Conservation (phyloP, 2,888 invertebrate genomes). For the Ptychoptera albimana region DNA sequence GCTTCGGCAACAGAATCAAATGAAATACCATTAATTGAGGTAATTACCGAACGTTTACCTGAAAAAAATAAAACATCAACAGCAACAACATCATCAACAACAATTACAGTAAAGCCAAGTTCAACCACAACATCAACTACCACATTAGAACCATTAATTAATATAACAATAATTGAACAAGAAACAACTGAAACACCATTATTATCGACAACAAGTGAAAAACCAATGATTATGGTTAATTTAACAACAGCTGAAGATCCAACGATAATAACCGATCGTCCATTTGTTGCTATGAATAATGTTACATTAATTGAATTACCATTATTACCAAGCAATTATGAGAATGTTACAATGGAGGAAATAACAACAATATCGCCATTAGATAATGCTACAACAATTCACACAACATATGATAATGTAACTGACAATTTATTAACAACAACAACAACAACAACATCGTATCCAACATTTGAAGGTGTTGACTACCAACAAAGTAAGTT, state of each 20-base stretch:
- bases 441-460: constrained; percentile 17
- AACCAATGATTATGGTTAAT: no score
- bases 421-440: constrained; percentile 4
- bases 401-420: neutral
- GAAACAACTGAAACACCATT: neutral
- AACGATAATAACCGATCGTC: no score
- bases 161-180: neutral
- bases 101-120: neutral
- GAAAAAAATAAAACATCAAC: constrained; percentile 14
- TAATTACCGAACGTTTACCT: neutral
- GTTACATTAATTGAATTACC: no score
- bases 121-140: neutral
- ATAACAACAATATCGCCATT: neutral
- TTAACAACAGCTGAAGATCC: no score
- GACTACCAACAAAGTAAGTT: constrained; percentile 27
- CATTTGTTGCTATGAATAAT: no score
- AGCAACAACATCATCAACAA: constrained; percentile 5
- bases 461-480: constrained; percentile 25
- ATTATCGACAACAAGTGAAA: constrained; percentile 1
- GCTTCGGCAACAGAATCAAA: neutral
- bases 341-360: no score
- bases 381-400: neutral
- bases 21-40: neutral
- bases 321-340: neutral
- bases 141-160: neutral